phyloP scores from a whole-genome alignment of 2,797 vertebrate genomes.

The Peromyscus attwateri region DNA sequence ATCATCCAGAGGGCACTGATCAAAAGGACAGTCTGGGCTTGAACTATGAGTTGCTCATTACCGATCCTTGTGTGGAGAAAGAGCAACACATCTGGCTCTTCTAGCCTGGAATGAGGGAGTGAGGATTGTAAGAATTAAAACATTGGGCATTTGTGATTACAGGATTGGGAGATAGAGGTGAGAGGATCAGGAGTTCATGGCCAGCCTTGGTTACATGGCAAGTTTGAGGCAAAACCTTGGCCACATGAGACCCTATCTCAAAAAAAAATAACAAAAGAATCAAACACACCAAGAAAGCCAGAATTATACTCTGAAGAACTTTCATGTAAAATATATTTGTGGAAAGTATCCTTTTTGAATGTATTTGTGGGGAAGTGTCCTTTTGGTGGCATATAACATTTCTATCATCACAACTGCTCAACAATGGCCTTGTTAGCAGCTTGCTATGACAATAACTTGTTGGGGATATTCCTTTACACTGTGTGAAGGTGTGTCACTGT shows the following conservation, averaged over 20 bases:
- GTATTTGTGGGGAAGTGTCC: neutral
- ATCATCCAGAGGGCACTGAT: neutral
- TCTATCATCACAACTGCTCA: neutral
- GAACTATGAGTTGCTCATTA: conserved; percentile 43
- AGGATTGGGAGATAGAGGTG: too few relatives aligned
- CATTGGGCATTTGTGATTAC: too few relatives aligned
- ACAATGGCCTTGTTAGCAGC: neutral
- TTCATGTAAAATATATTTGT: conserved; percentile 30
- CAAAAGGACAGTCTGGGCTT: neutral
- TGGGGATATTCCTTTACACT: too few relatives aligned
- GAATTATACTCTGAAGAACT: conserved; percentile 51
- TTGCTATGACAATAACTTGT: conserved; percentile 33
- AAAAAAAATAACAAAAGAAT: neutral
- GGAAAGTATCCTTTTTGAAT: too few relatives aligned
- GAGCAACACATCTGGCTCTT: conserved; percentile 60
- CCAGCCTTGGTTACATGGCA: neutral
- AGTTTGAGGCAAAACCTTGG: neutral
- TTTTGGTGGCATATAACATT: conserved; percentile 32
- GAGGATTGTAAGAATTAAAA: conserved; percentile 33
- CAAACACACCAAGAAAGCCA: neutral
- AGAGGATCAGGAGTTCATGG: neutral
- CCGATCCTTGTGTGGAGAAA: conserved; percentile 46
- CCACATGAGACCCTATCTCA: neutral
- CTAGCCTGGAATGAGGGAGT: neutral
- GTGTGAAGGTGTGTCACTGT: too few relatives aligned